Base-by-base conservation (phyloP, 2,888 invertebrate species). In the Amphipyra tragopoginis region DNA sequence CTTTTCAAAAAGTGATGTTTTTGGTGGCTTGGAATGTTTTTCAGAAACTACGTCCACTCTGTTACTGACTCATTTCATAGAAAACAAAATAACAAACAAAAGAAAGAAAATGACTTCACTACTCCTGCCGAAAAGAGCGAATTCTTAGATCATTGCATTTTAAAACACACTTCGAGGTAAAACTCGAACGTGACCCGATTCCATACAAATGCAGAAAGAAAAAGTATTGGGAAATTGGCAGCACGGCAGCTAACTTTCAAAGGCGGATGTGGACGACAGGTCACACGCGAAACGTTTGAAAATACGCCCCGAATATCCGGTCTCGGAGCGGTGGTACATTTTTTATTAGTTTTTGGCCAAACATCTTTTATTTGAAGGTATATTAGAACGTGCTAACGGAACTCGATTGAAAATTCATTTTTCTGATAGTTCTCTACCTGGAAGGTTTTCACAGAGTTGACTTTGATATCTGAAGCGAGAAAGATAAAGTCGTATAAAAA, bases 151-250 rank as follows among this genome's bases (percentile, higher is more conserved):
- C 8, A 15, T 48, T 34, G n/a, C 14, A 47, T 47, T 33, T 38
- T 34, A 42, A 53, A n/a, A 44, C 26, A 53, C 62, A 45, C 49
- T 55, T 51, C 33, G 21, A 45, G 40, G 11, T 40, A 48, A 54
- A 67, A 52, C 36, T 52, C n/a, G 14, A 48, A 48, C 50, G 66
- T 57, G 55, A 54, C 56, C 51, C 39, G 48, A 36, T 57, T 69
- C 21, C 15, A 48, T 49, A 67, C n/a, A 36, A 42, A 39, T 57
- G 38, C 21, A 64, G 14, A 29, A 40, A 44, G 21, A 54, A 51
- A 57, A 51, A 39, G 48, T 57, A 69, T 69, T 42, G 26, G 5
- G 26, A 21, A 54, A 57, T 52, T 36, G 45, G 33, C 40, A 38
- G 29, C 39, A 29, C 6, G 29, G 34, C 36, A 36, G 36, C 10